Base-by-base conservation (phyloP, 2,113 vertebrate genomes). In the Bungarus multicinctus region DNA sequence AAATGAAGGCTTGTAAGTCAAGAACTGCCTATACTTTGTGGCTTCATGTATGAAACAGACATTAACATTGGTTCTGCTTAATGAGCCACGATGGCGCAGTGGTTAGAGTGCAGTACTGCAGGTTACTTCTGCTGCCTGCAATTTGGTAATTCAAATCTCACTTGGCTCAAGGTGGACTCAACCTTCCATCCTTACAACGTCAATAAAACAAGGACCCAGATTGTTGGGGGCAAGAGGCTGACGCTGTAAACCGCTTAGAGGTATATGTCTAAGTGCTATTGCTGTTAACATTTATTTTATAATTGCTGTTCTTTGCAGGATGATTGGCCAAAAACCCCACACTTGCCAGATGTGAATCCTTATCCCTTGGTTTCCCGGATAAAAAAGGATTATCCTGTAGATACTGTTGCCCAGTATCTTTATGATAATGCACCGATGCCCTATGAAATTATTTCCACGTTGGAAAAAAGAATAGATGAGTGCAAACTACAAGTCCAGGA, bases 231-330 rank as follows among this genome's bases (percentile, higher is more conserved):
- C 50, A 52, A 52, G 50, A 52, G 50, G 50, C 50, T 52, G 11
- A 52, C 50, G 11, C 10, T 12, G 50, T 52, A 52, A 52, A 52
- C 50, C 9, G 50, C 9, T 52, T 52, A 52, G 50, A 52, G 50
- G 2, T 52, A 52, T 12, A 12, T 52, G 50, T 12, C 50, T 12
- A 52, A 52, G 50, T 52, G 50, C 50, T 52, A 52, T 12, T 52
- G 50, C 50, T 52, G 12, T 52, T 52, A 86, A 90, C 88, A 87
- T 5, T 52, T 90, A n/a, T 95, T 90, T 96, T 34, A 8, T 81
- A 2, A 60, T 3, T 16, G 30, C 16, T 89, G 54, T 94, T 95
- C n/a, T 91, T 81, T 96, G 43, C 94, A 97, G 97, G 96, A 96
- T 39, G 91, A 95, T 5, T 97, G 97, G 96, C 97, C 96, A 90